A percentile compares a stretch with the other conserved stretches of the same genome.
Conservation (phyloP, 2,113 vertebrate genomes). For the Mugil cephalus region DNA sequence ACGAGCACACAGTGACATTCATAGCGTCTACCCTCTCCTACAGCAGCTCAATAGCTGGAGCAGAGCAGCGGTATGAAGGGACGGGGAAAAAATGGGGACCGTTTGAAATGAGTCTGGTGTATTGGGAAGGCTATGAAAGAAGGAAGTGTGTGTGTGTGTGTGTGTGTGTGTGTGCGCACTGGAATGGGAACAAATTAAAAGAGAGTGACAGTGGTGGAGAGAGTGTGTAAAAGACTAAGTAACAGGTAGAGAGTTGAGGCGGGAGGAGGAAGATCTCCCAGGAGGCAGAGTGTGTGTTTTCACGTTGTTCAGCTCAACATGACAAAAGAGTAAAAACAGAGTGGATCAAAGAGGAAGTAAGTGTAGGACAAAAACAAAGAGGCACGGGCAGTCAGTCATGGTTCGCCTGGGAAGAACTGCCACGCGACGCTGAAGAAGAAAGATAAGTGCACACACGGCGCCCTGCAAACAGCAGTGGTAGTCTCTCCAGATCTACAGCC, state of each 20-base stretch:
- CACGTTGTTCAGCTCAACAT: constrained; percentile 59
- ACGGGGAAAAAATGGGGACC: neutral
- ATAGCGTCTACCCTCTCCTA: constrained; percentile 24
- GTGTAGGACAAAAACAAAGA: constrained; percentile 45
- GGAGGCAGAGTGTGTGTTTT: constrained; percentile 51
- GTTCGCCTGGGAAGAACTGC: constrained; percentile 28
- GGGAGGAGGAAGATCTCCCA: constrained; percentile 45
- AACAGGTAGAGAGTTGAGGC: constrained; percentile 43
- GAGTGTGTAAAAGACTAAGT: constrained; percentile 19
- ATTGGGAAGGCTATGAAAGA: constrained; percentile 47
- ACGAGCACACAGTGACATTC: constrained; percentile 30
- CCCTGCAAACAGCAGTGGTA: too few relatives aligned
- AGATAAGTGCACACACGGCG: constrained; percentile 1
- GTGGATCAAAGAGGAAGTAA: constrained; percentile 57
- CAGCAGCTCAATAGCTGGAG: constrained; percentile 35
- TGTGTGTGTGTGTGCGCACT: neutral
- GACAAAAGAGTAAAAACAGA: constrained; percentile 58
- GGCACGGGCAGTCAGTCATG: constrained; percentile 28
- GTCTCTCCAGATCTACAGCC: neutral
- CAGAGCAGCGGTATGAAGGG: constrained; percentile 19
- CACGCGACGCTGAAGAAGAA: too few relatives aligned
- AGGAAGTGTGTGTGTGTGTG: constrained; percentile 10
- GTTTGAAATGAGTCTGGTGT: constrained; percentile 33
- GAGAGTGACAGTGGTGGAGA: neutral
- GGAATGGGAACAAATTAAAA: constrained; percentile 28